Base-by-base conservation (phyloP, 2,888 invertebrate genomes). In the Steromphala cineraria region DNA sequence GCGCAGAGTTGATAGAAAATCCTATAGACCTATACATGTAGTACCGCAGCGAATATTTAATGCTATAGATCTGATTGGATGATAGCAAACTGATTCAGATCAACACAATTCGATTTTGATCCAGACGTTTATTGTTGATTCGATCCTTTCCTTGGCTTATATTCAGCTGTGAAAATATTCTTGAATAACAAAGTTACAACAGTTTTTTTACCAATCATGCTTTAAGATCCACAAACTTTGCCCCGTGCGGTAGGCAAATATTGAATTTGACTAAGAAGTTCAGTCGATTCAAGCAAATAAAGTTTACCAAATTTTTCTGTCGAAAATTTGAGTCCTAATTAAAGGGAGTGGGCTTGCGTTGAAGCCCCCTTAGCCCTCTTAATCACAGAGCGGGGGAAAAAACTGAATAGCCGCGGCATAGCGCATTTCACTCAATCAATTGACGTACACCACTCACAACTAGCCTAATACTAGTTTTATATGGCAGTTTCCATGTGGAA, bases 241-340 rank as follows among this genome's bases (percentile, higher is more conserved):
- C 19, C 31, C n/a, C 19, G 36, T 19, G 15, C 40, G 19, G 71
- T 71, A 71, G 31, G 71, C 40, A 71, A 71, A 71, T 71, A 71
- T 71, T 71, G 71, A 71, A 40, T 40, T 31, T 71, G 71, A 71
- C 31, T n/a, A 36, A 71, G 71, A 36, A 19, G 36, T 71, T 71
- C 71, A 28, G 40, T 71, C 71, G 71, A 40, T 71, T 71, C 71
- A 40, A 36, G 40, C 71, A 71, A 71, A 71, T 40, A 71, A 71
- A 40, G 36, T 71, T 71, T 71, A 40, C 31, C 19, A 40, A 71
- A 71, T 36, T 40, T 71, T 71, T 40, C 40, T n/a, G 17, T 46
- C 46, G 31, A 40, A 71, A 71, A 71, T 71, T 71, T 71, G 71
- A 71, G 71, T 71, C 40, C 71, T 71, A 71, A 71, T 71, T 71